These are phyloP conservation scores for Drosophila cognata DNA, from an alignment of 2,888 invertebrate genomes.

Conservation along the genomic window DNA sequence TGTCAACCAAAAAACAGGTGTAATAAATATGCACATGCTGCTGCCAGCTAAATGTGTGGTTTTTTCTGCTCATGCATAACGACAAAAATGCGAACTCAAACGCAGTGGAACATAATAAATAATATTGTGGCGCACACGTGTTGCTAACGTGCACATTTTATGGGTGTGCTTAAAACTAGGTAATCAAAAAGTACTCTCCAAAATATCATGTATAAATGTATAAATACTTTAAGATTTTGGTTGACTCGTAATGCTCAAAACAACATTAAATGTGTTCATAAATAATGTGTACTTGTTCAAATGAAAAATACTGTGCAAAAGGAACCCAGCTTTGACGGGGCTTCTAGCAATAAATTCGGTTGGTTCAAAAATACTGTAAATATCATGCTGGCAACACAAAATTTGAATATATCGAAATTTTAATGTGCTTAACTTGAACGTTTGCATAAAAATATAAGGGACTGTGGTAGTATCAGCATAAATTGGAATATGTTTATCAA, in stretches of 20 bases:
- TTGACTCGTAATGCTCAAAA: conserved; percentile 34
- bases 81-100: conserved; percentile 49
- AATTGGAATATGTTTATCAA: conserved; percentile 28
- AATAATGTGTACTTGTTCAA: conserved; percentile 53
- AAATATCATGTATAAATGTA: conserved; percentile 38
- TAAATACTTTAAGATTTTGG: conserved; percentile 51
- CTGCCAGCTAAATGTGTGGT: conserved; percentile 10
- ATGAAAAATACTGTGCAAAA: conserved; percentile 14
- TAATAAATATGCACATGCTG: conserved; percentile 28
- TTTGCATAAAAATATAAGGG: conserved; percentile 22
- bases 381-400: conserved; percentile 31
- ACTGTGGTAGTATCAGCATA: conserved; percentile 5
- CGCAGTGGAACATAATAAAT: conserved; percentile 48
- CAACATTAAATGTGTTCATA: conserved; percentile 49
- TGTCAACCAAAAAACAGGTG: conserved; percentile 1
- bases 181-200: conserved; percentile 25
- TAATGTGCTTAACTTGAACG: conserved; percentile 6
- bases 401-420: conserved; percentile 14
- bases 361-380: conserved; percentile 10
- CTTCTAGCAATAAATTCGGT: background rate
- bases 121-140: conserved; percentile 34
- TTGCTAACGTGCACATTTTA: conserved; percentile 12
- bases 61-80: conserved; percentile 38
- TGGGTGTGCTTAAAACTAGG: conserved; percentile 19
- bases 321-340: background rate